Evolutionary conservation across 2,888 invertebrate species (phyloP), one percentile per base, ranked within the genome.

Genomic region (Erebia aethiops): DNA sequence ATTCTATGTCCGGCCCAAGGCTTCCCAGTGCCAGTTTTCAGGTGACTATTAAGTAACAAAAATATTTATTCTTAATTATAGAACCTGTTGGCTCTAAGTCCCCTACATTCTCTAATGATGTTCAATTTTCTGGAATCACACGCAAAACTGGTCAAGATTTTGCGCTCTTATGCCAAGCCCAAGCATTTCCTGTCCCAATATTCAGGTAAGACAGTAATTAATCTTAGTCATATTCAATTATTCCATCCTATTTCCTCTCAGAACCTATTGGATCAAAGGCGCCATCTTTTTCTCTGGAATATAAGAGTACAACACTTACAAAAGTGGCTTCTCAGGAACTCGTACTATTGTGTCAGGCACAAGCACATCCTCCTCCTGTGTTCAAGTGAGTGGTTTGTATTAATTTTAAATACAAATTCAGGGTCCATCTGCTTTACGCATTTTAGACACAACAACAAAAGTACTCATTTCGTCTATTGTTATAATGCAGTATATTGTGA

Each of bases 121-220:
- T 95, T 75, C 95, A 96, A 85, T 95, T 95, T 85, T 95, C 95
- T 78, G 95, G 95, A 86, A 96, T 95, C 86, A 95, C 95, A 84
- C 94, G 96, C 86, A 92, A 89, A 81, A 92, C 91, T 75, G 94
- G 94, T 77, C 94, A 94, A 82, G 94, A 95, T 82, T 94, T 97
- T 84, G 95, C 95, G 65, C 87, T 96, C 78, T 94, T 96, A 83
- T 97, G 96, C 87, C 96, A 96, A 86, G 96, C 96, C 77, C 97
- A 97, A 94, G 97, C 96, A 80, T 96, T 95, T 88, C 97, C 97
- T 79, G 95, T 95, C 83, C 95, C 95, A 78, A 80, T 89, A 78
- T 93, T 92, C 91, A 93, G 92, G 92, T 93, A 88, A 92, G 90
- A 70, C 46, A 41, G 16, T 16, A 11, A 18, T 61, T 70, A 77